A percentile compares a stretch with the other conserved stretches of the same genome.
Conservation (phyloP, 2,888 invertebrate species). For the Rotaria magnacalcarata region DNA sequence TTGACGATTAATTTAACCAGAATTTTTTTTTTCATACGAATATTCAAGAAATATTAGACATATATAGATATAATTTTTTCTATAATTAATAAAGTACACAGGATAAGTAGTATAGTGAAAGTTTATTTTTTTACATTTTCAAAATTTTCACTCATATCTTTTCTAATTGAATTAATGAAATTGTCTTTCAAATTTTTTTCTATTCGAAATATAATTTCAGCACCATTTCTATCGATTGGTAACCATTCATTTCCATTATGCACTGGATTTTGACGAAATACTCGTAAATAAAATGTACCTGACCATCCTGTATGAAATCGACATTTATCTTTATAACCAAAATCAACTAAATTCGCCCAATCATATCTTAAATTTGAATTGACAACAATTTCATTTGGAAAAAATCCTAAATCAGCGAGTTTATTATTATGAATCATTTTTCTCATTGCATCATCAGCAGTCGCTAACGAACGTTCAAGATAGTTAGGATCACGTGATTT, state of each 20-base stretch:
- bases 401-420: not conserved
- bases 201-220: not conserved
- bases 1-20: too few relatives aligned
- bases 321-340: conserved; percentile 27
- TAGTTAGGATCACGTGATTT: not conserved
- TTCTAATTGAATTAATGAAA: not conserved
- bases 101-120: too few relatives aligned
- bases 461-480: not conserved
- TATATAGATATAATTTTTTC: too few relatives aligned
- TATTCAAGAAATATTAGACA: too few relatives aligned
- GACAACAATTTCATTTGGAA: not conserved
- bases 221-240: not conserved
- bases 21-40: too few relatives aligned
- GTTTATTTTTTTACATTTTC: not conserved
- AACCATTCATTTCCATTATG: not conserved
- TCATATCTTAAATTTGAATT: conserved; percentile 30
- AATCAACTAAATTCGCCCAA: conserved; percentile 10
- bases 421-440: not conserved
- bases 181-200: not conserved
- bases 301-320: conserved; percentile 7
- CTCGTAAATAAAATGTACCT: not conserved
- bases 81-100: too few relatives aligned
- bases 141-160: conserved; percentile 7
- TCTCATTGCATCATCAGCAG: not conserved
- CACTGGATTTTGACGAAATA: not conserved